Conservation (phyloP, 2,888 invertebrate genomes). For the Tipula vernalis region DNA sequence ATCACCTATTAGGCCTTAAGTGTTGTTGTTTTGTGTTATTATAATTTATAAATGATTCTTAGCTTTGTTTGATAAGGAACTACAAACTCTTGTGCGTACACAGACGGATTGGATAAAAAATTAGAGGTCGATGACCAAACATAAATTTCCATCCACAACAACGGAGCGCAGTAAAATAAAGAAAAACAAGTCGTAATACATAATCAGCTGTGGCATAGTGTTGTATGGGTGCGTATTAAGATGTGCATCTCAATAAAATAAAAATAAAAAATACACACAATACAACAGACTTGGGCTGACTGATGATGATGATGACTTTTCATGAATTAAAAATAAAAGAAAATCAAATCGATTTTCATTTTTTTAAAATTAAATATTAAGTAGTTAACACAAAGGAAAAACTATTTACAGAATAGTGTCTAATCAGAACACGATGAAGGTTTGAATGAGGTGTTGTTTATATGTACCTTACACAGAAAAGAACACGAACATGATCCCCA, state of each 20-base stretch:
- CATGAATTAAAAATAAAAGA: neutral
- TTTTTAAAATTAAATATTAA: neutral
- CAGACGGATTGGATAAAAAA: neutral
- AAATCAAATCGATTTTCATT: neutral
- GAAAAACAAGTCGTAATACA: neutral
- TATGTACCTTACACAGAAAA: neutral
- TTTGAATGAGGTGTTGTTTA: neutral
- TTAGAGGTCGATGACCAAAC: neutral
- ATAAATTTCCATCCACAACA: neutral
- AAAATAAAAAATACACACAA: neutral
- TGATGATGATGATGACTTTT: neutral
- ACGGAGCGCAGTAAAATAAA: neutral
- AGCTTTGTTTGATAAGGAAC: neutral
- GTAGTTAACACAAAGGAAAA: neutral
- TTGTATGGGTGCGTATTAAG: neutral
- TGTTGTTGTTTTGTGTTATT: neutral
- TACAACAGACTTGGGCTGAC: neutral
- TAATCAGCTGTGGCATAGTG: neutral
- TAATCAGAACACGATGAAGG: neutral
- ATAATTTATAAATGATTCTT: neutral
- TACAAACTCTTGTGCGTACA: neutral
- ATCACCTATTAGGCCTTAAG: neutral
- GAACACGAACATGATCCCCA: neutral
- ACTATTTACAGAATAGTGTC: neutral
- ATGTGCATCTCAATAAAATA: neutral